Conservation (phyloP, 1,140 invertebrate species). For the Orussus abietinus region DNA sequence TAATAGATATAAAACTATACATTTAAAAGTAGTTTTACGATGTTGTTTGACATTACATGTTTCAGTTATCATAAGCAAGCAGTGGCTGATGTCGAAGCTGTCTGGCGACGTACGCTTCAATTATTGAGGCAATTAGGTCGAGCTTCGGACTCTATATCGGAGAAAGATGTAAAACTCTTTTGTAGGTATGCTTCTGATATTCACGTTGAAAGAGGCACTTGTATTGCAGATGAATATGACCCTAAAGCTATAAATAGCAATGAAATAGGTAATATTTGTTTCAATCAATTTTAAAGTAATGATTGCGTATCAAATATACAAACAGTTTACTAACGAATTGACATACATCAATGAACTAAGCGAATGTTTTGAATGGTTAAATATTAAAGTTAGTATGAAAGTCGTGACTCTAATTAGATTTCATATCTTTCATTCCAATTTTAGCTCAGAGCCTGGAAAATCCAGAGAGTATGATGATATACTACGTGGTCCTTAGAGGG, state of each 20-base stretch:
- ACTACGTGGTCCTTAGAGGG: slow-evolving; percentile 86
- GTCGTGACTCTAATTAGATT: not conserved
- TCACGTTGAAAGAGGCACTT: slow-evolving; percentile 73
- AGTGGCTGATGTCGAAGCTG: slow-evolving; percentile 71
- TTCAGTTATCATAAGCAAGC: slow-evolving; percentile 78
- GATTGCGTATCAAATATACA: not conserved
- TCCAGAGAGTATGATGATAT: slow-evolving; percentile 81
- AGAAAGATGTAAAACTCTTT: slow-evolving; percentile 76
- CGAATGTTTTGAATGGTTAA: slow-evolving; percentile 1
- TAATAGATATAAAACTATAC: no score
- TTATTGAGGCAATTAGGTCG: slow-evolving; percentile 73
- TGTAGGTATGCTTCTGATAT: slow-evolving; percentile 83
- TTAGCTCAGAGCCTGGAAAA: slow-evolving; percentile 65
- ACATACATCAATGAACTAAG: slow-evolving; percentile 7
- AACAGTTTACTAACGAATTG: slow-evolving; percentile 5
- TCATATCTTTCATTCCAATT: slow-evolving; percentile 11
- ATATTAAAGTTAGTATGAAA: slow-evolving; percentile 1
- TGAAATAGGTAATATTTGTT: slow-evolving; percentile 55
- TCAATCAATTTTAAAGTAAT: slow-evolving; percentile 7
- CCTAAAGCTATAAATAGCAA: slow-evolving; percentile 54
- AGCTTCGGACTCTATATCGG: slow-evolving; percentile 68
- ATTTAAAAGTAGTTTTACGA: no score
- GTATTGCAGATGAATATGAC: slow-evolving; percentile 76
- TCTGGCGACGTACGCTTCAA: slow-evolving; percentile 76
- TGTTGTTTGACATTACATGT: slow-evolving; percentile 14